Percentiles rank a stretch among this genome's conserved stretches.
phyloP scores from a whole-genome alignment of 2,797 vertebrate genomes.

The Thripadectes ignobilis region DNA sequence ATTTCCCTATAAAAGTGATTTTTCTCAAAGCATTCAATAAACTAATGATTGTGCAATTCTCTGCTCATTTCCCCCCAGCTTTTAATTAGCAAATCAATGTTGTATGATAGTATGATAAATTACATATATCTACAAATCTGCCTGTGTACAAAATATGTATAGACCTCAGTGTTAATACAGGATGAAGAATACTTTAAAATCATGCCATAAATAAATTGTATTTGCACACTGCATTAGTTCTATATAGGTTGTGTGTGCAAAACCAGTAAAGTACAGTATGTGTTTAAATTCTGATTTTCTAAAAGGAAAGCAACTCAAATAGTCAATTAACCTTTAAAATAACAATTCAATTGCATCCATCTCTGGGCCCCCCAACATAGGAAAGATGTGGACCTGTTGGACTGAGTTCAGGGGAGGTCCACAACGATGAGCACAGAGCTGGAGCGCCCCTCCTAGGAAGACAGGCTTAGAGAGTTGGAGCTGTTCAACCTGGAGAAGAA shows the following conservation, averaged over 20 bases:
- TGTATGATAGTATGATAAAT: background rate
- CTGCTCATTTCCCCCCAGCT: background rate
- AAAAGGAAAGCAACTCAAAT: background rate
- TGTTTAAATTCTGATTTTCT: background rate
- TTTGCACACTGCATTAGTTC: background rate
- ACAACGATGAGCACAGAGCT: fast-evolving
- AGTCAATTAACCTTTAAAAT: background rate
- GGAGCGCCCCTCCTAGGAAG: no score
- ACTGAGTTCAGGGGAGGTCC: background rate
- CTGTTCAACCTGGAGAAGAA: background rate
- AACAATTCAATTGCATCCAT: background rate
- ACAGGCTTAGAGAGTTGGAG: background rate
- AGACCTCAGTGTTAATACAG: background rate
- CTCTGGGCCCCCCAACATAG: background rate
- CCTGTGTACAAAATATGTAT: background rate
- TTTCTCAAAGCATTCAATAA: background rate
- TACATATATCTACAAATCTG: background rate
- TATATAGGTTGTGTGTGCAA: background rate
- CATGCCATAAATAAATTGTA: background rate
- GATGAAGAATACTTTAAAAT: background rate
- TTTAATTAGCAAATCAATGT: background rate
- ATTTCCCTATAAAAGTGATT: background rate
- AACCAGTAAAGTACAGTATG: background rate
- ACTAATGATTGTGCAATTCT: background rate
- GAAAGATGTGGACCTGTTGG: background rate